Percentiles rank a stretch among this genome's conserved stretches.
Conservation (phyloP, 2,113 vertebrate genomes). For the Prionailurus viverrinus region DNA sequence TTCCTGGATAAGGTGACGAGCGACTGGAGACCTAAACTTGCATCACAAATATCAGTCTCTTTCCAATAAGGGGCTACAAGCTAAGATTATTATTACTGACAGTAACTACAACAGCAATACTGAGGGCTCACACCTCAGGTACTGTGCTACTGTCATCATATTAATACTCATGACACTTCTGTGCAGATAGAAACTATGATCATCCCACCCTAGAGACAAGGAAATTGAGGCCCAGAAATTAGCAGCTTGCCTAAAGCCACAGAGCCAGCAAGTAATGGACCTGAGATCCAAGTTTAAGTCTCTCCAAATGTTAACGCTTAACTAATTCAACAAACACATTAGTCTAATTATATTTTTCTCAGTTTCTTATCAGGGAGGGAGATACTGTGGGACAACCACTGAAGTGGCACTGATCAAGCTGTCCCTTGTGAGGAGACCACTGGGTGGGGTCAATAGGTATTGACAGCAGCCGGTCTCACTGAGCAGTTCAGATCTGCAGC, state of each 20-base stretch:
- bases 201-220: conserved; percentile 1
- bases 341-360: background rate
- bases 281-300: conserved; percentile 7
- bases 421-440: background rate
- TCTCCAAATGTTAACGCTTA: conserved; percentile 30
- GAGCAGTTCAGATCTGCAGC: background rate
- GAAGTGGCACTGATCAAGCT: background rate
- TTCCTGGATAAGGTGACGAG: background rate
- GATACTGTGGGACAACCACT: background rate
- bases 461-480: background rate
- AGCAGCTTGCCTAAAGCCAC: background rate
- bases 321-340: background rate
- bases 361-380: background rate
- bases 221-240: conserved; percentile 2
- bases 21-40: background rate
- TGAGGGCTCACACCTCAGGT: background rate
- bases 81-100: background rate
- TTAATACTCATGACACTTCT: background rate
- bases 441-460: background rate
- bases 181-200: background rate
- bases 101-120: background rate
- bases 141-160: background rate
- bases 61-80: background rate
- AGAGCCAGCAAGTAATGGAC: background rate
- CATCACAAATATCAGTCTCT: background rate